Evolutionary conservation across 37 sponge, comb jelly and placozoan species (phyloP).

Genomic region (Diacarnus erythraeanus): DNA sequence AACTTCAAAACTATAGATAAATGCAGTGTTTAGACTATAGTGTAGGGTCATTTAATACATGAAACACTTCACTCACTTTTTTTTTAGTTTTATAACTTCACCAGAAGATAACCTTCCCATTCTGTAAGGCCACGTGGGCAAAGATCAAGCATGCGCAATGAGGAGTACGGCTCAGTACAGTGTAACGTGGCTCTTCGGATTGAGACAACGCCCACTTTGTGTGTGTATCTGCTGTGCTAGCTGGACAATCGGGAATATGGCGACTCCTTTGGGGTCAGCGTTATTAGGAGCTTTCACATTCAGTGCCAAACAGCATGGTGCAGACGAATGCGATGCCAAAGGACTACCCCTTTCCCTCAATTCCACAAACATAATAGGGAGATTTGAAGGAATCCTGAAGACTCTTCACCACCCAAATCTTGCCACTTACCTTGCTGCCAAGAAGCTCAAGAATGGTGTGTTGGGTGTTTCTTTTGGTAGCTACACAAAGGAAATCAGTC

Average conservation of each 20-base stretch:
- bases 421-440: conserved; percentile 78
- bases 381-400: conserved; percentile 72
- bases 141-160: too few species aligned
- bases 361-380: conserved; percentile 79
- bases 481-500: too few species aligned
- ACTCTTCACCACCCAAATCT: conserved; percentile 68
- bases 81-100: conserved; percentile 37
- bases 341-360: conserved; percentile 94
- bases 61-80: conserved; percentile 33
- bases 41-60: not conserved
- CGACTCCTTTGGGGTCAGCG: conserved; percentile 42
- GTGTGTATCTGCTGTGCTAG: not conserved
- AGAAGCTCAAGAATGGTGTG: conserved; percentile 69
- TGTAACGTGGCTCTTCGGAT: not conserved
- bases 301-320: conserved; percentile 68
- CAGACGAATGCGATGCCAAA: conserved; percentile 78
- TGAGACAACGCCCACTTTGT: not conserved
- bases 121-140: conserved; percentile 26
- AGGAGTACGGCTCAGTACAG: too few species aligned
- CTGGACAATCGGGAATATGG: not conserved
- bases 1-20: conserved; percentile 53
- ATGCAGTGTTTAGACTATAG: not conserved
- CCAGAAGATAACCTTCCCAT: conserved; percentile 43
- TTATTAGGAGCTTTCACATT: conserved; percentile 77
- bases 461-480: too few species aligned